These are phyloP conservation scores for Turritopsis rubra DNA, from an alignment of 30 jellyfish, hydroid and myxozoan species.

Conservation along the genomic window DNA sequence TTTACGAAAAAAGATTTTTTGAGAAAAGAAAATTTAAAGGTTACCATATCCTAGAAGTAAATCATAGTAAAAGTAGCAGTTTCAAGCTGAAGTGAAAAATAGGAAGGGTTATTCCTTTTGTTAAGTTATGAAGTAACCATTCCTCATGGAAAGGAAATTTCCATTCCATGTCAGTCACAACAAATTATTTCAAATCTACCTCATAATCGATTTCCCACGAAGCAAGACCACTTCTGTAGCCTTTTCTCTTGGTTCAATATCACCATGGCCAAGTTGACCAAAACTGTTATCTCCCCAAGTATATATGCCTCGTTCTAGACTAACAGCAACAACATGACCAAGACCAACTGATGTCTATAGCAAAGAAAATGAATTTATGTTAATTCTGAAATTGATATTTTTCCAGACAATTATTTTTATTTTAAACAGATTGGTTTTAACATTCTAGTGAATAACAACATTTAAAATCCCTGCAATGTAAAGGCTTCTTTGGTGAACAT, in stretches of 20 bases:
- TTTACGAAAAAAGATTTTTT: too few relatives aligned
- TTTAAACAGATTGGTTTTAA: too few relatives aligned
- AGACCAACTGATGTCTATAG: slow-evolving; percentile 78
- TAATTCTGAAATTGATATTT: not conserved
- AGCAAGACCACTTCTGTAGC: slow-evolving; percentile 80
- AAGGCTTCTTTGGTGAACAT: too few relatives aligned
- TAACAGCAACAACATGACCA: slow-evolving; percentile 78
- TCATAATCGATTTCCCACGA: slow-evolving; percentile 76
- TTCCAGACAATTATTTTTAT: not conserved
- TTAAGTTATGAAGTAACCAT: too few relatives aligned
- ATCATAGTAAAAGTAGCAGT: too few relatives aligned
- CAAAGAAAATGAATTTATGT: not conserved
- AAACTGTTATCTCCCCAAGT: slow-evolving; percentile 96
- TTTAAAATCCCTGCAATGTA: too few relatives aligned
- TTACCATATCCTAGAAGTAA: too few relatives aligned
- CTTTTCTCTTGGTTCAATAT: slow-evolving; percentile 60
- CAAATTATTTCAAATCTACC: slow-evolving; percentile 19
- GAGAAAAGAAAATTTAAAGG: too few relatives aligned
- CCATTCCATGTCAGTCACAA: not conserved
- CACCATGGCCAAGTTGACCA: slow-evolving; percentile 96
- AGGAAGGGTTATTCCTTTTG: too few relatives aligned
- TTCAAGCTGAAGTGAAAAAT: too few relatives aligned
- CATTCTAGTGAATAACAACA: too few relatives aligned
- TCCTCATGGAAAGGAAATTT: too few relatives aligned
- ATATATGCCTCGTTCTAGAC: slow-evolving; percentile 84